Evolutionary conservation across 2,113 vertebrate genomes (phyloP), one percentile per base, ranked within the genome.

Genomic region (Colaptes auratus): DNA sequence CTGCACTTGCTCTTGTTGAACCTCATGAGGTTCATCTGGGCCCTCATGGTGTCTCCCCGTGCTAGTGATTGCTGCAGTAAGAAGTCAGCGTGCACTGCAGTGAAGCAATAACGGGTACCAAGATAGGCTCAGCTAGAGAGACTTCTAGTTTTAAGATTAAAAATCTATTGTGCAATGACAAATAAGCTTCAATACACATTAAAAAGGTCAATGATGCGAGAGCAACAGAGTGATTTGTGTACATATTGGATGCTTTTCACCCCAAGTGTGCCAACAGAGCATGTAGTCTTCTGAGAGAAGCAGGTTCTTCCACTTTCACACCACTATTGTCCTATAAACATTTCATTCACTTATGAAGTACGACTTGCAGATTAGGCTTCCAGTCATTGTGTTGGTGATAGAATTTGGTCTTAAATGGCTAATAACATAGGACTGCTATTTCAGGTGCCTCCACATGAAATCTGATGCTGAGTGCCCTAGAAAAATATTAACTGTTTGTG

Each of bases 251-350:
- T 74, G 11, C 92, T 96, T 91, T 79, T 96, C 76, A 86, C 87
- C 25, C 72, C 72, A 48, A 77, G 27, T 46, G 58, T 92, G 59
- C 71, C 82, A 87, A 56, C 39, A 87, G 48, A 80, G 35, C 69
- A 6, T 66, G 12, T 1, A 77, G 64, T 56, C n/a, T 46, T 77
- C 46, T 16, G 42, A 82, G 78, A 73, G 91, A 84, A 94, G 92
- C 92, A 96, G 82, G 87, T 93, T 95, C 87, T 95, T 92, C 84
- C 84, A 87, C 84, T 90, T 89, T 82, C 71, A 88, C 55, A 58
- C 66, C n/a, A 14, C 63, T 89, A 14, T 19, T 87, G 52, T 56
- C 72, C 53, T 76, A 74, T 76, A 94, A 96, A 82, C 48, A 59
- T 91, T 89, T 82, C 74, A 79, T 76, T 89, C 71, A 80, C 73